A percentile compares a stretch with the other conserved stretches of the same genome.
These are phyloP conservation scores for Verasper variegatus DNA, from an alignment of 2,113 vertebrate genomes.

Conservation along the genomic window DNA sequence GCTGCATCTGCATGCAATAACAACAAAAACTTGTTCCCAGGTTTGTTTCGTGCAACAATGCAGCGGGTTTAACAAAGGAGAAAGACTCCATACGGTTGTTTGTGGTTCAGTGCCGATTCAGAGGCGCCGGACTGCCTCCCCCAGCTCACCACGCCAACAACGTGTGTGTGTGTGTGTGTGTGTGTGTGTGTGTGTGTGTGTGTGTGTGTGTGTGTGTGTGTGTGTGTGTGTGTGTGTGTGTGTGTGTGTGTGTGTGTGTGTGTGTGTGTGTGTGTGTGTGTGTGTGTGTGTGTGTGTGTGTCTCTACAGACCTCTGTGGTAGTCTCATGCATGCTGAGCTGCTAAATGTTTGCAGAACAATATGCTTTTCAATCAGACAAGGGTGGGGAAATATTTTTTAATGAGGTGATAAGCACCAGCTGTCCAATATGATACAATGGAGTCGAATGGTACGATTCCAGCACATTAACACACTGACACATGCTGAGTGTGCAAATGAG, in stretches of 20 bases:
- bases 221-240: constrained; percentile 12
- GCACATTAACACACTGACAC: constrained; percentile 39
- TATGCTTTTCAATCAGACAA: constrained; percentile 25
- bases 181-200: constrained; percentile 20
- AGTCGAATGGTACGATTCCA: constrained; percentile 25
- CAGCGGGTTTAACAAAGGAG: constrained; percentile 24
- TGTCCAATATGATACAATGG: constrained; percentile 31
- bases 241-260: constrained; percentile 9
- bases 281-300: constrained; percentile 13
- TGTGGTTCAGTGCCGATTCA: constrained; percentile 44
- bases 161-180: constrained; percentile 9
- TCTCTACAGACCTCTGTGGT: neutral
- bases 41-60: constrained; percentile 35
- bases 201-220: constrained; percentile 8
- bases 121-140: constrained; percentile 4
- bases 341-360: constrained; percentile 15
- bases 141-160: constrained; percentile 1
- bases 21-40: constrained; percentile 24
- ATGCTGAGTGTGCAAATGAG: constrained; percentile 33
- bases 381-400: constrained; percentile 35
- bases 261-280: neutral
- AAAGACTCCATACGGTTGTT: constrained; percentile 56
- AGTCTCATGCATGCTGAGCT: constrained; percentile 24
- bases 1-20: constrained; percentile 38
- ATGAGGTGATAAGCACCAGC: constrained; percentile 61